Evolutionary conservation across 2,888 invertebrate genomes (phyloP), one percentile per base, ranked within the genome.

Genomic region (Cecidostiba fungosa): DNA sequence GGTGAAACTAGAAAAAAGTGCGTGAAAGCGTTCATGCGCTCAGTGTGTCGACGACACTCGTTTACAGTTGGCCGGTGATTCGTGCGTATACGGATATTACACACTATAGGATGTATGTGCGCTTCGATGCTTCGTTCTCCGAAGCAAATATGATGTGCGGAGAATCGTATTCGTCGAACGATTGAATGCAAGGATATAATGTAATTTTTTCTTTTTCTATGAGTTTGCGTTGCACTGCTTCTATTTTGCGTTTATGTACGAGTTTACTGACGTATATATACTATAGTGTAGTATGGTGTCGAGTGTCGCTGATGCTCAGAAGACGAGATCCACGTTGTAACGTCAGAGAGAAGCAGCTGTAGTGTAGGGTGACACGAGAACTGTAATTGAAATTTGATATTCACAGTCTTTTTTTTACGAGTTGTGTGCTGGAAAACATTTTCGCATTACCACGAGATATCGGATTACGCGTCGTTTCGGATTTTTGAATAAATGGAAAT

Each of bases 341-440:
- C 23, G 23, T 14, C 26, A 23, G 47, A 74, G 32, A 50, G n/a
- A 50, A 23, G 47, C 26, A 12, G 70, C 36, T 36, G 39, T 69
- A 12, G 12, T 72, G 32, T 72, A 39, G 72, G 72, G 72, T 39
- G 72, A 43, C 72, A 43, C 23, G 36, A 72, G 72, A 72, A 72
- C 39, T 39, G 16, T 36, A 72, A 72, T 72, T 72, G 72, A 72
- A 72, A 72, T 72, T 39, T 36, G 39, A 72, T 72, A 32, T 72
- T 72, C 70, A 23, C 10, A 3, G n/a, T n/a, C n/a, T 39, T 72
- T 23, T 72, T 23, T 36, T 39, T 39, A 43, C 10, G 36, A 16
- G 16, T 10, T 12, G n/a, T n/a, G n/a, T n/a, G n/a, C 6, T 19
- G 39, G 36, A 72, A 39, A 43, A 72, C 72, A 39, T 19, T 72